These are phyloP conservation scores for Myiozetetes cayanensis DNA, from an alignment of 2,113 vertebrate species.

Conservation along the genomic window DNA sequence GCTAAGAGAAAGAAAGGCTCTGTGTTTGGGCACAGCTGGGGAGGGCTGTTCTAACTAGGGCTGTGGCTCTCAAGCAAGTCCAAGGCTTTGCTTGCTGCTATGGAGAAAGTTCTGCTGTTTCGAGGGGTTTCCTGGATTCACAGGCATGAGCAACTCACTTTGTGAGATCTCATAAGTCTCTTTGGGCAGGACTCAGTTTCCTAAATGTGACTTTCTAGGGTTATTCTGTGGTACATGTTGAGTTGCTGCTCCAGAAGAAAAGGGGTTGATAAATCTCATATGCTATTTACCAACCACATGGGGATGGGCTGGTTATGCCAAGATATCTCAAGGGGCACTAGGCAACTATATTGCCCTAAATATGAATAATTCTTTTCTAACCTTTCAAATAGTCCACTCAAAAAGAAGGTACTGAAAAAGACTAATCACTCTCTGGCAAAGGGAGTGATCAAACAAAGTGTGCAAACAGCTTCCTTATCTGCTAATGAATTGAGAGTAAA, in stretches of 20 bases:
- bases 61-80: not conserved
- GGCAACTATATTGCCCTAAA: not conserved
- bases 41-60: not conserved
- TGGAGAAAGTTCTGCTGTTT: not conserved
- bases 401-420: not conserved
- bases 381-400: not conserved
- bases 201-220: not conserved
- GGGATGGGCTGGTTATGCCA: not conserved
- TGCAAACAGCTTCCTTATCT: not conserved
- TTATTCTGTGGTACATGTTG: not conserved
- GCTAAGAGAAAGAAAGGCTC: not conserved
- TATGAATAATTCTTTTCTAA: not conserved
- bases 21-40: not conserved
- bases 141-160: not conserved
- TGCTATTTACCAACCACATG: not conserved
- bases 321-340: not conserved
- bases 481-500: not conserved
- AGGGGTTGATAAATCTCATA: not conserved
- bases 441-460: not conserved
- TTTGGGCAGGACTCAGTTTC: not conserved
- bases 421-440: not conserved
- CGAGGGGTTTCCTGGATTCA: not conserved
- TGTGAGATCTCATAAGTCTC: not conserved
- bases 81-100: not conserved
- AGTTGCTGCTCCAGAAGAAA: not conserved